phyloP scores from a whole-genome alignment of 1,140 invertebrate genomes.

The Holcopasites calliopsidis region DNA sequence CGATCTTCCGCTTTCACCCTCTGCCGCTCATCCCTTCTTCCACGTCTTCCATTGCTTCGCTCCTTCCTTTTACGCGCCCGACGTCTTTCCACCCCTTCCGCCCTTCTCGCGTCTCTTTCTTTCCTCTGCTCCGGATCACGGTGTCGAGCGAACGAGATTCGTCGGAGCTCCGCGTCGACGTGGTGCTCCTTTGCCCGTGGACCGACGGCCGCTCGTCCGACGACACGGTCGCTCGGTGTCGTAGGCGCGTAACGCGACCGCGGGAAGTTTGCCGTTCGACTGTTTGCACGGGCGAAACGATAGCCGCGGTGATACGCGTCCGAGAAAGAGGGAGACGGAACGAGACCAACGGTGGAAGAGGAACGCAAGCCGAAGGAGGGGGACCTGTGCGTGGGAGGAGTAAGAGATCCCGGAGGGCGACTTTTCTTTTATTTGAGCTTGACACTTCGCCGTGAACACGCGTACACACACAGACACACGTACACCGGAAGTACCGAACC shows the following conservation, averaged over 20 bases:
- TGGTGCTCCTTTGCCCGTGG: not conserved
- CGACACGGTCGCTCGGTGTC: not conserved
- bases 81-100: not conserved
- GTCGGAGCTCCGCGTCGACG: not conserved
- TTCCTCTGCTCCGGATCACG: not conserved
- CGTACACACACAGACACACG: too few relatives aligned
- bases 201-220: not conserved
- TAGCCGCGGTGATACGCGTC: constrained; percentile 41
- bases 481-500: constrained; percentile 69
- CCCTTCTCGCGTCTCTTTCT: not conserved
- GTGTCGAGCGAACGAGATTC: not conserved
- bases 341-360: constrained; percentile 56
- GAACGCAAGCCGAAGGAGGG: constrained; percentile 54
- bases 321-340: constrained; percentile 44
- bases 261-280: constrained; percentile 62
- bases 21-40: too few relatives aligned
- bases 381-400: constrained; percentile 58
- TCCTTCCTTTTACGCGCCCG: not conserved
- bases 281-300: constrained; percentile 57
- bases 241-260: constrained; percentile 18
- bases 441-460: constrained; percentile 71
- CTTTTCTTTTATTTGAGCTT: constrained; percentile 76
- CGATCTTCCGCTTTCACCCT: not conserved
- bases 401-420: constrained; percentile 69
- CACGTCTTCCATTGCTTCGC: not conserved